phyloP scores from a whole-genome alignment of 2,797 vertebrate species.

The Octomys mimax region DNA sequence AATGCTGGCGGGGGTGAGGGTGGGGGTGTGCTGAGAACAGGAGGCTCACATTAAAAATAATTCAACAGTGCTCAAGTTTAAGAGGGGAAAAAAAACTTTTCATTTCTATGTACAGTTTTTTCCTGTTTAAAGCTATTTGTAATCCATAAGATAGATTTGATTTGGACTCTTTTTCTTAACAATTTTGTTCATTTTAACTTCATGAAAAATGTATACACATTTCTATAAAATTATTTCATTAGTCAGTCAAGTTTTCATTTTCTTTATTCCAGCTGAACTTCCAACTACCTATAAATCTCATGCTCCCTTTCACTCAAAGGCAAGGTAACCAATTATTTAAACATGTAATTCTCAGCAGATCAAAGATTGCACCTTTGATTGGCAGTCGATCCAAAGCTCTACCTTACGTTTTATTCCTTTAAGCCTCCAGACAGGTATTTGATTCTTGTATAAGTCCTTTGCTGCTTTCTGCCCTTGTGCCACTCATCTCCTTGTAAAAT shows the following conservation, averaged over 20 bases:
- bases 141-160: not conserved
- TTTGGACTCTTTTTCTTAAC: slow-evolving; percentile 41
- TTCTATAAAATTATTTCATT: slow-evolving; percentile 55
- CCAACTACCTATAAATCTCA: slow-evolving; percentile 8
- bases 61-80: slow-evolving; percentile 3
- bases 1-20: too few species aligned
- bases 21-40: too few species aligned
- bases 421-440: slow-evolving; percentile 67
- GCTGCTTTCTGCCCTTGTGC: slow-evolving; percentile 61
- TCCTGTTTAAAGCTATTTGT: slow-evolving; percentile 15
- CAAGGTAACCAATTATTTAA: slow-evolving; percentile 81
- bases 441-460: slow-evolving; percentile 75
- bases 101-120: not conserved
- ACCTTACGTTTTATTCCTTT: slow-evolving; percentile 71
- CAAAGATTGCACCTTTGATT: slow-evolving; percentile 74
- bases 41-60: too few species aligned
- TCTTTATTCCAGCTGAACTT: slow-evolving; percentile 66
- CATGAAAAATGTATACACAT: not conserved
- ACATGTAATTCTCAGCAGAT: slow-evolving; percentile 71
- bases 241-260: slow-evolving; percentile 68
- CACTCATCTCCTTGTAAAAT: slow-evolving; percentile 70
- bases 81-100: not conserved
- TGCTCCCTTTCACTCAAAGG: slow-evolving; percentile 68
- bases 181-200: slow-evolving; percentile 40
- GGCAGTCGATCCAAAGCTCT: slow-evolving; percentile 52